Conservation (phyloP, 2,888 invertebrate genomes). For the Spodoptera picta region DNA sequence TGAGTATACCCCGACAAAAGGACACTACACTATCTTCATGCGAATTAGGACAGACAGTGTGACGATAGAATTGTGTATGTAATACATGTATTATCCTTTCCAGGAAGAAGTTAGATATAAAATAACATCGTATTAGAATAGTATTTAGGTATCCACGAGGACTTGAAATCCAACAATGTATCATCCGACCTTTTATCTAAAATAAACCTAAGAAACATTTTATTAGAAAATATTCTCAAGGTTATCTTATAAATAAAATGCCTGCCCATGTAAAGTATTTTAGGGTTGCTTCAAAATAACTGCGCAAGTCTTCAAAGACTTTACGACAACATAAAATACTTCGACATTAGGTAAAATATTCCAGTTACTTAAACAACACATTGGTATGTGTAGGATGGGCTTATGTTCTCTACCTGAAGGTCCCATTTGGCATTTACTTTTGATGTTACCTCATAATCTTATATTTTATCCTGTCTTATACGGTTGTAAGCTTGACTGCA, state of each 20-base stretch:
- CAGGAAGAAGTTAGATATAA: too few relatives aligned
- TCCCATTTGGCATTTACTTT: conserved; percentile 4
- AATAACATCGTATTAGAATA: too few relatives aligned
- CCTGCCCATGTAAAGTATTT: conserved; percentile 2
- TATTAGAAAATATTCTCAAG: neutral
- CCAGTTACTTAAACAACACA: conserved; percentile 19
- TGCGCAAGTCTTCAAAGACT: conserved; percentile 7
- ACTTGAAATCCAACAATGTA: too few relatives aligned
- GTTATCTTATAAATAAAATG: conserved; percentile 12
- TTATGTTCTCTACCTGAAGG: conserved; percentile 15
- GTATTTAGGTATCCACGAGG: too few relatives aligned
- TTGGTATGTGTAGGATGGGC: conserved; percentile 12
- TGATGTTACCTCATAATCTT: neutral
- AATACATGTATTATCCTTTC: too few relatives aligned
- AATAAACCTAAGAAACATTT: too few relatives aligned
- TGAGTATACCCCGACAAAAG: too few relatives aligned
- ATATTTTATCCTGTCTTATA: neutral
- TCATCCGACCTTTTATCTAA: too few relatives aligned
- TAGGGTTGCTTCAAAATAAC: conserved; percentile 17
- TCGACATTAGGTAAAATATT: conserved; percentile 21
- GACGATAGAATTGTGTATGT: too few relatives aligned
- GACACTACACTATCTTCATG: too few relatives aligned
- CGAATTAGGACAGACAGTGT: too few relatives aligned
- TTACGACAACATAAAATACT: conserved; percentile 23
- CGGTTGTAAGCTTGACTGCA: neutral